phyloP scores from a whole-genome alignment of 2,113 vertebrate genomes.

The Arizona elegans region DNA sequence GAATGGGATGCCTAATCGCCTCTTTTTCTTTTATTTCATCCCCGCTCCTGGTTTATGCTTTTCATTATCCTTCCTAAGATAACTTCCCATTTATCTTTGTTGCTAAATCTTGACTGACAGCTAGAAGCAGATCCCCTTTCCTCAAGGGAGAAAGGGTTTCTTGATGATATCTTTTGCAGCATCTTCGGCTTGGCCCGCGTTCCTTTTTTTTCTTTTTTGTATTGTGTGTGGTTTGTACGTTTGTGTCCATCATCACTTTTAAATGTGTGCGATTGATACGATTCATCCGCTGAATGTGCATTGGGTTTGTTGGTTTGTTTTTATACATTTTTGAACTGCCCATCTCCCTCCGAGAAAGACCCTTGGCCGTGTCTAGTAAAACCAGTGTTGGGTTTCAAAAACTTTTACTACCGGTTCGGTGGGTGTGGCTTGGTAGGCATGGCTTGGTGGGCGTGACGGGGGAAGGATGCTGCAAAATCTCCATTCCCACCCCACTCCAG shows the following conservation, averaged over 20 bases:
- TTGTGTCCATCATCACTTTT: not conserved
- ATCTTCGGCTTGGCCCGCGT: not conserved
- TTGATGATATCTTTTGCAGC: not conserved
- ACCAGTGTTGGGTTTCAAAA: too few relatives aligned
- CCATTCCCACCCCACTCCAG: too few relatives aligned
- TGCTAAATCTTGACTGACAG: not conserved
- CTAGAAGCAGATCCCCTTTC: not conserved
- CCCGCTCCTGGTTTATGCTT: not conserved
- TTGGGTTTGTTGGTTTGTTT: not conserved
- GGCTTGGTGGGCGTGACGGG: too few relatives aligned
- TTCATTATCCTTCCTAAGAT: not conserved
- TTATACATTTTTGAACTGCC: not conserved
- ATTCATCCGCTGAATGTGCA: not conserved
- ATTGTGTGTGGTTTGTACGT: not conserved
- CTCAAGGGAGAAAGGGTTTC: too few relatives aligned
- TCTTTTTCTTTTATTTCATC: not conserved
- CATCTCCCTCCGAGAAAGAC: not conserved
- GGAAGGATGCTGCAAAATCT: too few relatives aligned
- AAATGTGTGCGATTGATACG: not conserved
- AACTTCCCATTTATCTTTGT: not conserved
- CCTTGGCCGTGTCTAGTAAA: not conserved
- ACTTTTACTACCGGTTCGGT: too few relatives aligned
- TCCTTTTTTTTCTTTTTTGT: not conserved
- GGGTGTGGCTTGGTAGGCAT: too few relatives aligned
- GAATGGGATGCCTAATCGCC: not conserved